A percentile compares a stretch with the other conserved stretches of the same genome.
These are phyloP conservation scores for Lycodopsis pacificus DNA, from an alignment of 2,797 vertebrate genomes.

Conservation along the genomic window DNA sequence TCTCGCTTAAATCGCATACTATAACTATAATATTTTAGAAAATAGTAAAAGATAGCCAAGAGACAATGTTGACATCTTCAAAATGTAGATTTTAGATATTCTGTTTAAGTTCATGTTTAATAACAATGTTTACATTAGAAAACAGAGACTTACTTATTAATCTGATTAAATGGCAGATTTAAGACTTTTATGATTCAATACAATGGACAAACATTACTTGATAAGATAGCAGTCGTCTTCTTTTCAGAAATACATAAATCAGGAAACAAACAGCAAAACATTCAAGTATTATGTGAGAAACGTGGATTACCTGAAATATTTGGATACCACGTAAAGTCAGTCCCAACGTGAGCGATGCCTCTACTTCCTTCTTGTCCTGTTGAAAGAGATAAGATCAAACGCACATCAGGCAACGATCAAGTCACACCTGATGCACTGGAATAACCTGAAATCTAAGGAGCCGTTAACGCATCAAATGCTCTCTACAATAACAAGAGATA, in stretches of 20 bases:
- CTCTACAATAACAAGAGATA: fast-evolving
- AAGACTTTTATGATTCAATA: neutral
- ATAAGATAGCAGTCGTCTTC: neutral
- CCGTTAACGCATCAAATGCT: neutral
- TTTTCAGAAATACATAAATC: neutral
- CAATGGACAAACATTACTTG: neutral
- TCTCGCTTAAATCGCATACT: neutral
- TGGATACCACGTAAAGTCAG: conserved; percentile 96
- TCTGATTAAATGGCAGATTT: neutral
- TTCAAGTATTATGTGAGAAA: conserved; percentile 3
- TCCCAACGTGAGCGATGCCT: conserved; percentile 93
- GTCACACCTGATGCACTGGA: neutral
- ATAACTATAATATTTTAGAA: neutral
- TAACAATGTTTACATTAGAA: neutral
- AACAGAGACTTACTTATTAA: neutral
- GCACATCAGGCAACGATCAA: neutral
- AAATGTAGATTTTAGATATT: neutral
- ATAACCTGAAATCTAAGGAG: neutral
- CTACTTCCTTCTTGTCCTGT: conserved; percentile 97
- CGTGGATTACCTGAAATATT: conserved; percentile 92
- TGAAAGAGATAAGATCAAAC: conserved; percentile 15
- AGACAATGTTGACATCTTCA: neutral
- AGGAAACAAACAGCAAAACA: conserved; percentile 1
- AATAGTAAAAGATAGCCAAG: neutral
- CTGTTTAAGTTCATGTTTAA: neutral